These are phyloP conservation scores for Botia kubotai DNA, from an alignment of 2,797 vertebrate species.

Conservation along the genomic window DNA sequence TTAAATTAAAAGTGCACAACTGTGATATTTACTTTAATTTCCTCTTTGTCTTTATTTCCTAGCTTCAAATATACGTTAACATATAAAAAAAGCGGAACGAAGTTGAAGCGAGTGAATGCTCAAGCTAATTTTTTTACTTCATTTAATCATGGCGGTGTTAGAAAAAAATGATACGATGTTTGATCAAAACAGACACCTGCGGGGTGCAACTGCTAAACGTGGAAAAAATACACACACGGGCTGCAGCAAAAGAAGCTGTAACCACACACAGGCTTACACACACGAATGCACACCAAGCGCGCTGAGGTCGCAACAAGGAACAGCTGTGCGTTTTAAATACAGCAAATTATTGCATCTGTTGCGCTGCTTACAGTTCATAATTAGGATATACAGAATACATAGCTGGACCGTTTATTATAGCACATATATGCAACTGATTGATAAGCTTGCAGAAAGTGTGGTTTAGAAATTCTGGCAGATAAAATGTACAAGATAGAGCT, in stretches of 20 bases:
- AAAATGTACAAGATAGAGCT: too few relatives aligned
- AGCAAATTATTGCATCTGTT: neutral
- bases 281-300: conserved; percentile 1
- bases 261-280: conserved; percentile 35
- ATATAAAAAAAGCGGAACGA: neutral
- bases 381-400: neutral
- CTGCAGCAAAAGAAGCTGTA: conserved; percentile 8
- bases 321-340: conserved; percentile 7
- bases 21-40: neutral
- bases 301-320: neutral
- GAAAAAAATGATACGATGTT: neutral
- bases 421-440: neutral
- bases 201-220: conserved; percentile 24
- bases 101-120: neutral
- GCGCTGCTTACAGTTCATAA: neutral
- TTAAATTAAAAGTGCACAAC: neutral
- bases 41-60: neutral
- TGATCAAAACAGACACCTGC: conserved; percentile 36
- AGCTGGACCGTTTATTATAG: neutral
- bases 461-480: too few relatives aligned
- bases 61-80: neutral
- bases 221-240: neutral
- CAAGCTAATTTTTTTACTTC: neutral
- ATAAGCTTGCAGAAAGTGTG: too few relatives aligned
- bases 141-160: neutral